Evolutionary conservation across 2,888 invertebrate genomes (phyloP).

Genomic region (Eucriotettix oculatus): DNA sequence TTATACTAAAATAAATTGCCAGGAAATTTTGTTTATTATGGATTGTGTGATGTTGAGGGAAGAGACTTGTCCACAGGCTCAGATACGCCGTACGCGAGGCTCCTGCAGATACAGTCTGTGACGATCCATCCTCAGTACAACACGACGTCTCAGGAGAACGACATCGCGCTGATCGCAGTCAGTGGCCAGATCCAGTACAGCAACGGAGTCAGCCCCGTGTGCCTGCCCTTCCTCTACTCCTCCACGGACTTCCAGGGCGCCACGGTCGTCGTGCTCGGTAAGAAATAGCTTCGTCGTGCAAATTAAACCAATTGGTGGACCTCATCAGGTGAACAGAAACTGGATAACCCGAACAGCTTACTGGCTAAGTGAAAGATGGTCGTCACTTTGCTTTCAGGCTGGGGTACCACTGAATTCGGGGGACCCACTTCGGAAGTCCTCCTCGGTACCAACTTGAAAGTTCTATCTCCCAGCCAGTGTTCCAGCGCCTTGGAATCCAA

Average conservation of each 20-base stretch:
- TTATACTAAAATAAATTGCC: no score
- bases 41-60: no score
- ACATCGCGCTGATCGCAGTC: conserved; percentile 35
- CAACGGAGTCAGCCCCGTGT: conserved; percentile 39
- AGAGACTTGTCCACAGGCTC: conserved; percentile 26
- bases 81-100: conserved; percentile 30
- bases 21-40: no score
- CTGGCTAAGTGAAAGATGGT: no score
- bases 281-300: no score
- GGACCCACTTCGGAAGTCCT: conserved; percentile 33
- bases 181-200: conserved; percentile 28
- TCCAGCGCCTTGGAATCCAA: not conserved
- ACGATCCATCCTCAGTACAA: conserved; percentile 30
- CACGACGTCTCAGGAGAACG: conserved; percentile 24
- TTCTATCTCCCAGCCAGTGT: conserved; percentile 31
- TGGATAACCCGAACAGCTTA: no score
- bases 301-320: no score
- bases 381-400: conserved; percentile 37
- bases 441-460: conserved; percentile 33
- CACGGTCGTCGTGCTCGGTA: conserved; percentile 31
- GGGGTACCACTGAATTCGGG: conserved; percentile 36
- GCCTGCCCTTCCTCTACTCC: conserved; percentile 40
- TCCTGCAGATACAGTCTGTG: conserved; percentile 23
- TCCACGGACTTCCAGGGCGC: conserved; percentile 20
- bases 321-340: no score